These are phyloP conservation scores for Diorhabda sublineata DNA, from an alignment of 1,140 invertebrate genomes.

Conservation along the genomic window DNA sequence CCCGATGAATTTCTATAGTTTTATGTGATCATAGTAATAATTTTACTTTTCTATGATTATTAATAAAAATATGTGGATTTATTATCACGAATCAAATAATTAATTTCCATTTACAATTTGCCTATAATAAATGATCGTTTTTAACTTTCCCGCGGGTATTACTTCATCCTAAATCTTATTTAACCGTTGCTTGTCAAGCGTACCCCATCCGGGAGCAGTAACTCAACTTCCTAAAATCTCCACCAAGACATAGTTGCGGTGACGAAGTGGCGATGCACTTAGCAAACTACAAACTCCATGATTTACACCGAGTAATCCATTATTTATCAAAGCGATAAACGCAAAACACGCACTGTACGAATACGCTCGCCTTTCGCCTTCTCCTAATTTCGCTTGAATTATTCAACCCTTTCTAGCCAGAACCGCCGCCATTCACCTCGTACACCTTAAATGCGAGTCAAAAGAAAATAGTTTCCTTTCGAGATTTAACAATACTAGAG, in stretches of 20 bases:
- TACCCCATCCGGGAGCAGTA: not conserved
- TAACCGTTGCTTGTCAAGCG: not conserved
- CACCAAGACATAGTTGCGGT: not conserved
- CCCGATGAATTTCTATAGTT: too few species aligned
- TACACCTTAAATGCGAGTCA: not conserved
- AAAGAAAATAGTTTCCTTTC: not conserved
- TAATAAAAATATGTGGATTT: too few species aligned
- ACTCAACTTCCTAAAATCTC: not conserved
- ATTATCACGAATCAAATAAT: too few species aligned
- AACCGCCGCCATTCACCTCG: not conserved
- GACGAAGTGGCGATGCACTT: constrained; percentile 1
- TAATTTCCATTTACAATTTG: too few species aligned
- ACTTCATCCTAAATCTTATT: not conserved
- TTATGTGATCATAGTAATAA: too few species aligned
- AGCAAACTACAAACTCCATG: not conserved
- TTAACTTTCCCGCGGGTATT: too few species aligned
- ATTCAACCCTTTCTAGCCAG: not conserved
- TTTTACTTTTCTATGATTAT: too few species aligned
- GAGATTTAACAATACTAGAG: not conserved
- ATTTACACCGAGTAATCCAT: not conserved
- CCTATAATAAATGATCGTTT: too few species aligned
- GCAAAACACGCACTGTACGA: not conserved
- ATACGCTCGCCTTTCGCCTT: not conserved
- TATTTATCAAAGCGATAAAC: constrained; percentile 2
- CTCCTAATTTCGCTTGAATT: not conserved